phyloP scores from a whole-genome alignment of 2,888 invertebrate species.

The Dromius quadrimaculatus region DNA sequence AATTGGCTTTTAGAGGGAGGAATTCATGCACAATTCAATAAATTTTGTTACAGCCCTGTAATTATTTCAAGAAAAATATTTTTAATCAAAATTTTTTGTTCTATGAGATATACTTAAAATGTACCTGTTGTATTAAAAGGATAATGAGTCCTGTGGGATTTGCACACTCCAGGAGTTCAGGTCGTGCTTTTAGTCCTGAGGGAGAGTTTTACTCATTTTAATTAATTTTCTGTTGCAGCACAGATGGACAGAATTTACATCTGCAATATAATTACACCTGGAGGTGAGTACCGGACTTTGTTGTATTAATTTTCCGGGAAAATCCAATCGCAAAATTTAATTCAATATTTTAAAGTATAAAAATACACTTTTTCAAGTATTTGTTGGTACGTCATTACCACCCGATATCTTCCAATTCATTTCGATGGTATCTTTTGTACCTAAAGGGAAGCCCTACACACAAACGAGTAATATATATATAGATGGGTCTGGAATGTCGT shows the following conservation, averaged over 20 bases:
- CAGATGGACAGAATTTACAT: background rate
- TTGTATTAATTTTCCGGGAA: too few species aligned
- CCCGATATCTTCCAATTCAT: constrained; percentile 15
- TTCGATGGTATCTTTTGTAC: constrained; percentile 13
- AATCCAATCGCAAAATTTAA: background rate
- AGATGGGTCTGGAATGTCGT: constrained; percentile 41
- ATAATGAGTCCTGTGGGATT: constrained; percentile 31
- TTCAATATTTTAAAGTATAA: background rate
- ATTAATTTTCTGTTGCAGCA: constrained; percentile 45
- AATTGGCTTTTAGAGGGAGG: constrained; percentile 37
- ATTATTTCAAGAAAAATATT: too few species aligned
- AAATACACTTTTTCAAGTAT: too few species aligned
- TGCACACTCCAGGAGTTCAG: constrained; percentile 14
- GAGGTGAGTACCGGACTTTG: too few species aligned
- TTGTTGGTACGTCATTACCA: too few species aligned
- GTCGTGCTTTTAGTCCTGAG: background rate
- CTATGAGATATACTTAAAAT: too few species aligned
- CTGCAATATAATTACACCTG: too few species aligned
- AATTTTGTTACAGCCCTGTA: constrained; percentile 7
- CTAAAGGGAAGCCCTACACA: constrained; percentile 7
- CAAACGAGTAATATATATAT: background rate
- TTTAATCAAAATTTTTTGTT: too few species aligned
- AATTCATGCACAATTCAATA: constrained; percentile 25
- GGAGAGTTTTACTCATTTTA: constrained; percentile 41
- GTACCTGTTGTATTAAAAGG: background rate